A percentile compares a stretch with the other conserved stretches of the same genome.
phyloP scores from a whole-genome alignment of 2,888 invertebrate species.

The Zaprionus lineosus region DNA sequence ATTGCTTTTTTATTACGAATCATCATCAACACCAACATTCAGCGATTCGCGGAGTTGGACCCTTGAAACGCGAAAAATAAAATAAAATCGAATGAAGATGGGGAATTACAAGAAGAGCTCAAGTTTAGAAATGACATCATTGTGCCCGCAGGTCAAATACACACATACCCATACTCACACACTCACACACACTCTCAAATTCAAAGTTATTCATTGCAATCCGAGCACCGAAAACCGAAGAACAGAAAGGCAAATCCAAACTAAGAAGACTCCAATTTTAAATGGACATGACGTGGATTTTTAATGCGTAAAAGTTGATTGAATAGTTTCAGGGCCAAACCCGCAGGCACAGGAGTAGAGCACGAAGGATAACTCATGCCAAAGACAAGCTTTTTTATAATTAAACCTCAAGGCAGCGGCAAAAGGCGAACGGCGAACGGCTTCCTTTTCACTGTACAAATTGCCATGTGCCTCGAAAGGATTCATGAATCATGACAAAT shows the following conservation, averaged over 20 bases:
- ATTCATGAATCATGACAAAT: slow-evolving; percentile 59
- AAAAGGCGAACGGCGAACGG: slow-evolving; percentile 14
- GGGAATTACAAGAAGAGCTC: slow-evolving; percentile 48
- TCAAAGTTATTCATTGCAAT: slow-evolving; percentile 10
- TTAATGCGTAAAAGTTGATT: slow-evolving; percentile 46
- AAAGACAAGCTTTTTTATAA: slow-evolving; percentile 32
- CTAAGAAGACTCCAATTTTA: slow-evolving; percentile 5
- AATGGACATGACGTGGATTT: slow-evolving; percentile 33
- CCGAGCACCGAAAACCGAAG: not conserved
- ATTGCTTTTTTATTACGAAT: slow-evolving; percentile 66
- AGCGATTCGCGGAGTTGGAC: not conserved
- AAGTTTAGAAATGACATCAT: slow-evolving; percentile 71
- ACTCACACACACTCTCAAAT: not conserved
- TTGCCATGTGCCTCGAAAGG: slow-evolving; percentile 39
- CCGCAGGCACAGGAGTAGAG: not conserved
- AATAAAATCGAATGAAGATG: slow-evolving; percentile 3
- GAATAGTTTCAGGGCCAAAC: slow-evolving; percentile 29
- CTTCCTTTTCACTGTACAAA: slow-evolving; percentile 50
- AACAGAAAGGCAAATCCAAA: not conserved
- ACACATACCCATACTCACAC: slow-evolving; percentile 17
- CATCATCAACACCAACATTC: slow-evolving; percentile 13
- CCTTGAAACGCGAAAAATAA: slow-evolving; percentile 33
- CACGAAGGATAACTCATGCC: too few species aligned
- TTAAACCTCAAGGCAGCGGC: slow-evolving; percentile 26
- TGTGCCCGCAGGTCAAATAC: slow-evolving; percentile 4